A percentile compares a stretch with the other conserved stretches of the same genome.
Conservation (phyloP, 1,140 invertebrate genomes). For the Pantala flavescens region DNA sequence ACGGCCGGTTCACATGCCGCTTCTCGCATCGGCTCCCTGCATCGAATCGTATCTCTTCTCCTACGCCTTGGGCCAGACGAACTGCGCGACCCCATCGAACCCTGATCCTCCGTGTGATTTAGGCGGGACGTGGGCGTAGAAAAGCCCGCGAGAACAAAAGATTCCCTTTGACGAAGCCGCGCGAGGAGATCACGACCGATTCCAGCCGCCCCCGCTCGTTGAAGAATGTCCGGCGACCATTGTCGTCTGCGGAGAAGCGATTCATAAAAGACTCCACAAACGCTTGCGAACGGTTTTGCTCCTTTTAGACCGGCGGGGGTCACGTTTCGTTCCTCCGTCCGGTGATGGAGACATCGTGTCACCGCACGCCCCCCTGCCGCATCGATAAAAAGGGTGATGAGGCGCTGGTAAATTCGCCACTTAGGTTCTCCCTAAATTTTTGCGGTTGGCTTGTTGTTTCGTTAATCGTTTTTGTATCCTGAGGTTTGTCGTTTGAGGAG, state of each 20-base stretch:
- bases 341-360: not conserved
- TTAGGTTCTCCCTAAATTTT: no score
- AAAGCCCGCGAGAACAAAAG: not conserved
- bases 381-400: not conserved
- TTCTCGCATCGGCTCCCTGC: not conserved
- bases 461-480: not conserved
- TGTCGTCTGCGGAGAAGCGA: not conserved
- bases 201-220: not conserved
- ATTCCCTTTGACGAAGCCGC: not conserved
- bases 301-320: not conserved
- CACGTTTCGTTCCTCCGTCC: not conserved
- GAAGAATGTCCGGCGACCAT: not conserved
- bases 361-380: not conserved
- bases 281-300: not conserved
- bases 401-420: not conserved
- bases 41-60: not conserved
- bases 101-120: not conserved
- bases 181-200: conserved; percentile 1
- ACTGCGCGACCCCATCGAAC: not conserved
- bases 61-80: not conserved
- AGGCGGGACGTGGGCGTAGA: not conserved
- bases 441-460: no score
- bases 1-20: not conserved
- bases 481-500: not conserved
- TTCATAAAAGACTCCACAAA: not conserved